Evolutionary conservation across 2,888 invertebrate genomes (phyloP).

Genomic region (Xestia sexstrigata): DNA sequence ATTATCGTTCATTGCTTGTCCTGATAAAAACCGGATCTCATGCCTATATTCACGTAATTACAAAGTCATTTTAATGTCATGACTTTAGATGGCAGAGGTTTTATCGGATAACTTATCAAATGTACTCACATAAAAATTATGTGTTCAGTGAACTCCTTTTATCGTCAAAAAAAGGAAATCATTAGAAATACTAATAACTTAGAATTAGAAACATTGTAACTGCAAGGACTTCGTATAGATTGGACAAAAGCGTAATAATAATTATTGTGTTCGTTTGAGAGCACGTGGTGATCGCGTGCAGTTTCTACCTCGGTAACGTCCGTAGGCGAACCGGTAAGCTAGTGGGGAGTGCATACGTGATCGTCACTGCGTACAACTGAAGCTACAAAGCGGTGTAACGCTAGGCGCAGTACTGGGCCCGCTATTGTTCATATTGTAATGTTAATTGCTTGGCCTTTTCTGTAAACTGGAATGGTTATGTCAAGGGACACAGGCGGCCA

Average conservation of each 20-base stretch:
- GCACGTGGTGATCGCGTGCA: slow-evolving; percentile 60
- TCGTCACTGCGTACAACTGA: slow-evolving; percentile 51
- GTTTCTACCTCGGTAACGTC: slow-evolving; percentile 42
- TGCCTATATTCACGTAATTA: slow-evolving; percentile 14
- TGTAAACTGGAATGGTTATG: slow-evolving; percentile 22
- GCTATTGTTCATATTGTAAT: slow-evolving; percentile 42
- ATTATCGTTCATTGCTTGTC: slow-evolving; percentile 53
- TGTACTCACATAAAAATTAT: slow-evolving; percentile 3
- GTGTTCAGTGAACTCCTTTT: slow-evolving; percentile 17
- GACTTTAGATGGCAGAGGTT: slow-evolving; percentile 37
- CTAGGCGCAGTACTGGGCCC: slow-evolving; percentile 41
- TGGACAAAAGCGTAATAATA: slow-evolving; percentile 44
- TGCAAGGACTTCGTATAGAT: slow-evolving; percentile 14
- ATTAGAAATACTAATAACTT: slow-evolving; percentile 18
- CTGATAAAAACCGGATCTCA: slow-evolving; percentile 64
- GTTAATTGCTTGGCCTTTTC: slow-evolving; percentile 40
- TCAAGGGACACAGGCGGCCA: background rate
- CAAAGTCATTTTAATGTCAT: slow-evolving; percentile 58
- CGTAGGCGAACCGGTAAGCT: slow-evolving; percentile 54
- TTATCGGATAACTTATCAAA: slow-evolving; percentile 36
- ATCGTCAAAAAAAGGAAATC: background rate
- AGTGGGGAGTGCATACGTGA: slow-evolving; percentile 66
- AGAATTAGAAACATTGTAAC: slow-evolving; percentile 1
- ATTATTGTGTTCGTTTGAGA: slow-evolving; percentile 28
- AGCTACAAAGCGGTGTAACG: slow-evolving; percentile 33